Evolutionary conservation across 2,797 vertebrate species (phyloP).

Genomic region (Amblyopsis hoosieri): DNA sequence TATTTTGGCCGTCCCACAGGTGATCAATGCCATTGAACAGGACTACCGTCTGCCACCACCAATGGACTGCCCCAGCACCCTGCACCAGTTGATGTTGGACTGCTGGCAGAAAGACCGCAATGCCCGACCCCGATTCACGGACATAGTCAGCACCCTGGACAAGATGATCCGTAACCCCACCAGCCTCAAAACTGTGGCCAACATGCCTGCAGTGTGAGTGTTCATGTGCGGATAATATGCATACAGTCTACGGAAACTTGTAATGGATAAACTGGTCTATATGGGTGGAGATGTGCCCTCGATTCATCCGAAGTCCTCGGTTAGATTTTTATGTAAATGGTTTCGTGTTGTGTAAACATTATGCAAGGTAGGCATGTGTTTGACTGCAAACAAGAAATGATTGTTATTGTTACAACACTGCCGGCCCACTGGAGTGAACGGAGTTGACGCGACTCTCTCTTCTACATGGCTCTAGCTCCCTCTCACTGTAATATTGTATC

Average conservation of each 20-base stretch:
- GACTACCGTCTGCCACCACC: conserved; percentile 97
- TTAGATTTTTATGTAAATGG: too few species aligned
- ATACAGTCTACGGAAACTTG: neutral
- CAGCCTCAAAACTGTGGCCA: conserved; percentile 96
- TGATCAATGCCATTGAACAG: conserved; percentile 98
- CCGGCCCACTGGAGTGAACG: too few species aligned
- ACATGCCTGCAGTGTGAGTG: conserved; percentile 96
- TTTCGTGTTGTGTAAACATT: too few species aligned
- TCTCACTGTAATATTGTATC: neutral
- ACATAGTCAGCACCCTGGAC: conserved; percentile 96
- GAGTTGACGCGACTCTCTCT: neutral
- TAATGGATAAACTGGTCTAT: too few species aligned
- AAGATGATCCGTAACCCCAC: conserved; percentile 99
- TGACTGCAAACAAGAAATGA: too few species aligned
- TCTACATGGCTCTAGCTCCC: neutral
- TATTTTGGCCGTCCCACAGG: conserved; percentile 66
- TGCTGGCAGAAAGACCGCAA: conserved; percentile 99
- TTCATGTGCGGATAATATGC: neutral
- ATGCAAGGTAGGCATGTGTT: too few species aligned
- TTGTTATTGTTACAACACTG: neutral
- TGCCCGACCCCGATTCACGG: conserved; percentile 91
- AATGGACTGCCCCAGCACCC: conserved; percentile 97
- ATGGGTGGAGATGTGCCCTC: too few species aligned
- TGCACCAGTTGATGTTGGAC: conserved; percentile 98
- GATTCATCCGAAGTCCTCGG: too few species aligned